phyloP scores from a whole-genome alignment of 1,140 invertebrate species.

The Cotesia vestalis region DNA sequence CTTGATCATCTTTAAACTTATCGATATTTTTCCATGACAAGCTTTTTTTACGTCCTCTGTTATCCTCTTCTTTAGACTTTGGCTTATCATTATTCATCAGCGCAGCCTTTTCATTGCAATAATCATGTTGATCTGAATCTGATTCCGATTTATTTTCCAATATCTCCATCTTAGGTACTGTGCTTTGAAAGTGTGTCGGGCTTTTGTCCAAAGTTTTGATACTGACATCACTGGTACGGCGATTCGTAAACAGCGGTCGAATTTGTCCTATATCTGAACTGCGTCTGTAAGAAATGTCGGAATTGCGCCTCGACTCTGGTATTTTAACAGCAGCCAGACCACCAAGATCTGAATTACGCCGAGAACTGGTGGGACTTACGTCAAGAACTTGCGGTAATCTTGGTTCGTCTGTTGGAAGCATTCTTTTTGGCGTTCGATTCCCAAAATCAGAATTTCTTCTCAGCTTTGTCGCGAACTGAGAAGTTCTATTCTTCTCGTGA shows the following conservation, averaged over 20 bases:
- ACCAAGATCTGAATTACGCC: slow-evolving; percentile 57
- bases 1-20: slow-evolving; percentile 53
- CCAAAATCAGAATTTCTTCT: slow-evolving; percentile 61
- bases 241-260: slow-evolving; percentile 53
- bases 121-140: slow-evolving; percentile 58
- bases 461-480: slow-evolving; percentile 59
- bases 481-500: slow-evolving; percentile 57
- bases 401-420: slow-evolving; percentile 44
- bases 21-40: slow-evolving; percentile 58
- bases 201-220: slow-evolving; percentile 57
- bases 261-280: slow-evolving; percentile 54
- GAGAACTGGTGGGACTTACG: slow-evolving; percentile 53
- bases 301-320: slow-evolving; percentile 53
- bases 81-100: slow-evolving; percentile 52
- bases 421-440: slow-evolving; percentile 54
- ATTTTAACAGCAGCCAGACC: slow-evolving; percentile 43
- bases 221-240: slow-evolving; percentile 57
- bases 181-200: slow-evolving; percentile 52
- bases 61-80: slow-evolving; percentile 48
- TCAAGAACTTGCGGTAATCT: slow-evolving; percentile 55
- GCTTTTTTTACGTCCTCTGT: slow-evolving; percentile 56
- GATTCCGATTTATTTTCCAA: slow-evolving; percentile 56
- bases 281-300: slow-evolving; percentile 51
- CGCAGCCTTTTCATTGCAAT: slow-evolving; percentile 55
- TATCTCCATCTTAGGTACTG: slow-evolving; percentile 48